These are phyloP conservation scores for Semicossyphus pulcher DNA, from an alignment of 2,113 vertebrate species.

Conservation along the genomic window DNA sequence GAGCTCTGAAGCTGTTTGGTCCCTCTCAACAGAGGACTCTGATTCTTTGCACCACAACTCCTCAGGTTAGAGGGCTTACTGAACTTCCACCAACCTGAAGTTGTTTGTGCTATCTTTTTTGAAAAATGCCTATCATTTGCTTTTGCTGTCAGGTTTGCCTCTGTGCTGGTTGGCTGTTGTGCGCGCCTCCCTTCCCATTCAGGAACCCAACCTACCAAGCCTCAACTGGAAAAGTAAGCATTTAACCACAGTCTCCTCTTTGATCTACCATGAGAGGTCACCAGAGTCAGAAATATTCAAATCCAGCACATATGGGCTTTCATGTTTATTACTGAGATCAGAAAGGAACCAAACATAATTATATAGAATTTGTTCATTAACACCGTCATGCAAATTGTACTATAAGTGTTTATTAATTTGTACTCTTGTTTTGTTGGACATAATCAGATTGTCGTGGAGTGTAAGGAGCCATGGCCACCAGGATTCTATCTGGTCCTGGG, in stretches of 20 bases:
- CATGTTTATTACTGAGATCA: background rate
- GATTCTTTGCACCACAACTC: conserved; percentile 76
- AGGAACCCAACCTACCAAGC: conserved; percentile 78
- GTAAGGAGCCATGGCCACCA: conserved; percentile 77
- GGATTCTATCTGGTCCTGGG: conserved; percentile 82
- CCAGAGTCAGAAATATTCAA: background rate
- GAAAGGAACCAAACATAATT: background rate
- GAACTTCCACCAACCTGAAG: background rate
- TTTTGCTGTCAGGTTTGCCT: conserved; percentile 67
- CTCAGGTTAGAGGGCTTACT: conserved; percentile 65
- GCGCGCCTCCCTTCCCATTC: conserved; percentile 74
- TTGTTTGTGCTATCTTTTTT: background rate
- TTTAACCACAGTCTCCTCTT: background rate
- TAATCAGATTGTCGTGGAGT: conserved; percentile 80
- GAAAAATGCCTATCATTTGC: background rate
- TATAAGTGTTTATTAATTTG: background rate
- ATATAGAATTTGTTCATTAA: background rate
- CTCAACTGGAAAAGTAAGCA: conserved; percentile 70
- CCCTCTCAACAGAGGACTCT: conserved; percentile 76
- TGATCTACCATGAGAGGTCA: background rate
- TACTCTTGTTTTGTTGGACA: background rate
- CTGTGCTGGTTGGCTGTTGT: conserved; percentile 73
- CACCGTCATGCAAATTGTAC: background rate
- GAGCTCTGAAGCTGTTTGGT: conserved; percentile 70
- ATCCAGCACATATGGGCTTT: background rate